Evolutionary conservation across 2,888 invertebrate species (phyloP).

Genomic region (Cataglyphis rosenhaueri): DNA sequence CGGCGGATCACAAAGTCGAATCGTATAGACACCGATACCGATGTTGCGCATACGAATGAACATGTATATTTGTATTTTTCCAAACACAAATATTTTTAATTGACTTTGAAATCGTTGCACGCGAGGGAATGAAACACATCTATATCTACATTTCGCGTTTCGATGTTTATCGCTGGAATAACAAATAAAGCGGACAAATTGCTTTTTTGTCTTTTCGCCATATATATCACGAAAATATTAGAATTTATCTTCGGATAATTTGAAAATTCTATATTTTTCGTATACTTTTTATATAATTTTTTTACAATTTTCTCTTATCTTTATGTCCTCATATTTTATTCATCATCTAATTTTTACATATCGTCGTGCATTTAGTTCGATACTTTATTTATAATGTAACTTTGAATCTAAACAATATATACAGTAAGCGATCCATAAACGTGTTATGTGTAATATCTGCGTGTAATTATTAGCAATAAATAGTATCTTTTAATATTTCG

Average conservation of each 20-base stretch:
- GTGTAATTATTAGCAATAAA: background rate
- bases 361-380: background rate
- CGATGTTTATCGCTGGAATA: constrained; percentile 19
- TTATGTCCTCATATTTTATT: background rate
- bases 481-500: background rate
- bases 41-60: constrained; percentile 47
- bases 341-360: background rate
- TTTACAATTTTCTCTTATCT: background rate
- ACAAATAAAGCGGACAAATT: constrained; percentile 33
- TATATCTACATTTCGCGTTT: constrained; percentile 6
- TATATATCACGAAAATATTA: background rate
- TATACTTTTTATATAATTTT: background rate
- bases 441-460: background rate
- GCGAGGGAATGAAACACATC: background rate
- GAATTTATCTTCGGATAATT: background rate
- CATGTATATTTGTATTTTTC: constrained; percentile 44
- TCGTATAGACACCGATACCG: constrained; percentile 12
- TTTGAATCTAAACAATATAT: background rate
- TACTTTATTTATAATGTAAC: background rate
- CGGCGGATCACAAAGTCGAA: constrained; percentile 35
- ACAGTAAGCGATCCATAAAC: background rate
- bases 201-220: background rate
- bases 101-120: constrained; percentile 46
- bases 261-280: background rate
- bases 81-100: constrained; percentile 51